Evolutionary conservation across 2,113 vertebrate genomes (phyloP).

Genomic region (Parus major): DNA sequence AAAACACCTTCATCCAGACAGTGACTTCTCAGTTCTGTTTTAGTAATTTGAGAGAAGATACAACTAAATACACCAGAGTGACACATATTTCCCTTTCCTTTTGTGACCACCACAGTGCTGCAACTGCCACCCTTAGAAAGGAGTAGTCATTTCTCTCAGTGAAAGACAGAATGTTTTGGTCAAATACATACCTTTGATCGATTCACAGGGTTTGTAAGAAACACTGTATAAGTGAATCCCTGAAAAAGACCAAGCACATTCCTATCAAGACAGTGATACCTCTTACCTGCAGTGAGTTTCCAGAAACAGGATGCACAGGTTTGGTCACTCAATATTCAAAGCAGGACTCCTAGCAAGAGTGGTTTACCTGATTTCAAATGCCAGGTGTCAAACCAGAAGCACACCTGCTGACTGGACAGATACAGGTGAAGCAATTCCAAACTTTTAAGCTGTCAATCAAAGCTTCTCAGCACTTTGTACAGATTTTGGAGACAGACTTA

Average conservation of each 20-base stretch:
- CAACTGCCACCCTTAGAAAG: background rate
- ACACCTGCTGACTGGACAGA: background rate
- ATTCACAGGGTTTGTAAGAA: background rate
- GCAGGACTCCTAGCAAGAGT: background rate
- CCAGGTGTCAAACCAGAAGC: background rate
- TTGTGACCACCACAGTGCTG: background rate
- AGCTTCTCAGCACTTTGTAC: background rate
- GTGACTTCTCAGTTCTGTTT: background rate
- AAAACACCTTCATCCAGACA: background rate
- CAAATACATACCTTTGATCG: background rate
- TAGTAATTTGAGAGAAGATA: background rate
- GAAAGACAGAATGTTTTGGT: background rate
- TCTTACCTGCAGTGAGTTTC: background rate
- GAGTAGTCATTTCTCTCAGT: background rate
- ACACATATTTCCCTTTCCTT: background rate
- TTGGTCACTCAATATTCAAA: background rate
- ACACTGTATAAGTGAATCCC: background rate
- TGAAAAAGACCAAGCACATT: background rate
- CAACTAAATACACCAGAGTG: background rate
- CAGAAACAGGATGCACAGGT: background rate
- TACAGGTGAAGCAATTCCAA: background rate
- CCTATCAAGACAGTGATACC: background rate
- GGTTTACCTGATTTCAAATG: background rate
- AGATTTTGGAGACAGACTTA: background rate
- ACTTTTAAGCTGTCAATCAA: background rate